Evolutionary conservation across 2,888 invertebrate genomes (phyloP).

Genomic region (Scaptomyza flava): DNA sequence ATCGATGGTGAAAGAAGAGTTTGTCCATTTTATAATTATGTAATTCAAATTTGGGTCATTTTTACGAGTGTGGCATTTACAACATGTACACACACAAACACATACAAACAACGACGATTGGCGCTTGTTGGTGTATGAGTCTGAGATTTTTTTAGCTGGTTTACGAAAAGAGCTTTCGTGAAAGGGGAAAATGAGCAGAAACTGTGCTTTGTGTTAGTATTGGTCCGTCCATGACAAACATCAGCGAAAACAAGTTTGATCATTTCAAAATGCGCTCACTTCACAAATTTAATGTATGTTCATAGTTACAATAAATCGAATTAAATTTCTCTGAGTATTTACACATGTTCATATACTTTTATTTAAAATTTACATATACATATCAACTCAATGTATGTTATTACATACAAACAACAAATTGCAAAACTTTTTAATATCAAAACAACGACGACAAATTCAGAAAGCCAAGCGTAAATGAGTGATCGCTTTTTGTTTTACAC

Average conservation of each 20-base stretch:
- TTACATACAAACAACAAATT: conserved; percentile 11
- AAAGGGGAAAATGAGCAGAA: conserved; percentile 72
- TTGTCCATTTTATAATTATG: conserved; percentile 66
- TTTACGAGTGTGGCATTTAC: conserved; percentile 76
- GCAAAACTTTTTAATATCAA: conserved; percentile 33
- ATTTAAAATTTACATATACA: conserved; percentile 1
- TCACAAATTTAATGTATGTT: conserved; percentile 22
- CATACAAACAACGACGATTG: conserved; percentile 44
- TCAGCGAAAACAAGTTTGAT: conserved; percentile 62
- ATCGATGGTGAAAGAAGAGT: conserved; percentile 66
- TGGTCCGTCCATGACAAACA: conserved; percentile 50
- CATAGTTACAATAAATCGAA: neutral
- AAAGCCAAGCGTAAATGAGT: conserved; percentile 62
- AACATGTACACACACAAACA: conserved; percentile 32
- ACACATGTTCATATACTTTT: conserved; percentile 6
- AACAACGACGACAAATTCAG: conserved; percentile 58
- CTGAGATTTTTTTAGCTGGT: conserved; percentile 66
- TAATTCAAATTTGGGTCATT: conserved; percentile 76
- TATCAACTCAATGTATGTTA: neutral
- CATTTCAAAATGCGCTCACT: conserved; percentile 44
- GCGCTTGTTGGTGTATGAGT: conserved; percentile 41
- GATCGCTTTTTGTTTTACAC: conserved; percentile 41
- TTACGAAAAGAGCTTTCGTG: conserved; percentile 72
- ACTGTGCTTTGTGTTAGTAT: conserved; percentile 42
- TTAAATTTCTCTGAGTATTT: conserved; percentile 1